Evolutionary conservation across 2,797 vertebrate species (phyloP).

Genomic region (Echeneis naucrates): DNA sequence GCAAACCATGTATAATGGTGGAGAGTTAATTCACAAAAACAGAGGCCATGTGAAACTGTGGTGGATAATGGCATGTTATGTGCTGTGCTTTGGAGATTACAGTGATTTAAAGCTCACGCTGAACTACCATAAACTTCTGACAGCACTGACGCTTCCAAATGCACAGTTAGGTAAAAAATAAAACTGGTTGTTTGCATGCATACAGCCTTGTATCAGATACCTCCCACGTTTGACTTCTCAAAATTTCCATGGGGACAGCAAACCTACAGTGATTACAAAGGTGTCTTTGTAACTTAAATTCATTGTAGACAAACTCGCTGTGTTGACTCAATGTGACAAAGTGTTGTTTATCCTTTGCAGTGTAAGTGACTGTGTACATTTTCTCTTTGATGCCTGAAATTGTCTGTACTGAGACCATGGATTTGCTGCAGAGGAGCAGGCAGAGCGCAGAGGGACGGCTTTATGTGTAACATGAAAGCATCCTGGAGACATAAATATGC

Average conservation of each 20-base stretch:
- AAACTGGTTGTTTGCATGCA: no score
- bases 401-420: constrained; percentile 13
- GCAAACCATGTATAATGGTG: constrained; percentile 35
- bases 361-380: constrained; percentile 15
- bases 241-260: neutral
- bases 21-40: constrained; percentile 43
- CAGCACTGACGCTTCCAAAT: constrained; percentile 4
- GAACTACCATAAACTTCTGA: constrained; percentile 14
- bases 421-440: neutral
- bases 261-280: constrained; percentile 4
- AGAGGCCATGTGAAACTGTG: constrained; percentile 31
- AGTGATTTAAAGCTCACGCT: constrained; percentile 33
- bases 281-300: constrained; percentile 11
- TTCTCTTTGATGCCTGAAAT: constrained; percentile 29
- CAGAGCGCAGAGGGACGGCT: neutral
- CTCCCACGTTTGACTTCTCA: neutral
- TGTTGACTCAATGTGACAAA: constrained; percentile 39
- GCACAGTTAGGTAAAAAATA: neutral
- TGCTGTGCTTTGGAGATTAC: constrained; percentile 36
- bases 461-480: neutral
- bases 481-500: neutral
- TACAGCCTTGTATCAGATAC: neutral
- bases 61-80: constrained; percentile 46
- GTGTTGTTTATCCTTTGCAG: constrained; percentile 31
- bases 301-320: constrained; percentile 24